Evolutionary conservation across 2,113 vertebrate genomes (phyloP), one percentile per base, ranked within the genome.

Genomic region (Halcyon malimbica): DNA sequence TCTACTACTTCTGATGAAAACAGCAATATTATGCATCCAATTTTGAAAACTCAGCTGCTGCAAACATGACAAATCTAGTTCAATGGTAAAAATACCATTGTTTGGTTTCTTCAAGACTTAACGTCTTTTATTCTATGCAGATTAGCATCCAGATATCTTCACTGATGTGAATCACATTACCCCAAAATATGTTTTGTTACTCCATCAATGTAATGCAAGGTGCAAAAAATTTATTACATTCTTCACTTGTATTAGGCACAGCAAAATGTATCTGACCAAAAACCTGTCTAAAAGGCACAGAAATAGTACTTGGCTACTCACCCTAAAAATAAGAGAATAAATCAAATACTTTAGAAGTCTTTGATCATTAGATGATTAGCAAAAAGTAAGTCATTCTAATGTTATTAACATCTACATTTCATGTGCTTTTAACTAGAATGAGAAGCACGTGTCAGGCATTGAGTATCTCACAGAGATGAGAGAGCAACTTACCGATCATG

Each of bases 401-500:
- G 87, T 83, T 59, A 60, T 1, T 35, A 37, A 9, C 9, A 42
- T 29, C 41, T 56, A 53, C 37, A 68, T 68, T 76, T 91, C 42
- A 31, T 4, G 7, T 31, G 50, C 18, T 28, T 89, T 8, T 67
- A 51, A 81, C n/a, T 8, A 80, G 60, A 91, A 73, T 5, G 10
- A 59, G 29, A 89, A 48, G n/a, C 0, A 0, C 53, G 46, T 6
- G 16, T 64, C 74, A 87, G 26, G 16, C 69, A 76, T 5, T 14
- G 4, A 76, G 57, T 16, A 77, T 77, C 50, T 28, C 31, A 31
- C 46, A 0, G 1, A 64, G 78, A 62, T 15, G 35, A 53, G 29
- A n/a, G 28, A 41, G 70, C 13, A 57, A 92, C 97, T 97, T 75
- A 99, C 99, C 99, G 98, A 85, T 99, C 99, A 4, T 99, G 99